These are phyloP conservation scores for Coronaproctus castanopsis DNA, from an alignment of 2,888 invertebrate species.

Conservation along the genomic window DNA sequence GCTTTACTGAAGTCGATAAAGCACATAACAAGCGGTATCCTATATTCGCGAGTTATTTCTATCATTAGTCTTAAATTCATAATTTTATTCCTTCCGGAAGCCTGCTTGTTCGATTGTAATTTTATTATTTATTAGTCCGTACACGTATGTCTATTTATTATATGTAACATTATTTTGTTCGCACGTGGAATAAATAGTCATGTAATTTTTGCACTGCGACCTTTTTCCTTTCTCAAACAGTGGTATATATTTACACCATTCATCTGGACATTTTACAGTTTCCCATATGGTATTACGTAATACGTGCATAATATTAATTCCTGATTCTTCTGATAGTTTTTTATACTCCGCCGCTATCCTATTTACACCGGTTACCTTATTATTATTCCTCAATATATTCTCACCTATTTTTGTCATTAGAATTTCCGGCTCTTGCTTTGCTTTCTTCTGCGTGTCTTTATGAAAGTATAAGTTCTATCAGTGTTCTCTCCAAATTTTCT, in stretches of 20 bases:
- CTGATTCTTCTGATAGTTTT: not conserved
- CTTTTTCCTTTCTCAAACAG: not conserved
- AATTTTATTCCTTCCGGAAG: not conserved
- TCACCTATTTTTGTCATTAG: not conserved
- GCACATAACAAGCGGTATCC: too few relatives aligned
- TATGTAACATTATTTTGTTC: not conserved
- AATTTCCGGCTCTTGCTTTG: not conserved
- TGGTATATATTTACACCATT: not conserved
- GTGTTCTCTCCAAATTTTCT: not conserved
- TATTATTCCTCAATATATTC: too few relatives aligned
- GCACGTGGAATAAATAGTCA: not conserved
- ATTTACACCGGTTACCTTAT: too few relatives aligned
- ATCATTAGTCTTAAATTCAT: not conserved
- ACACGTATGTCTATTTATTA: not conserved
- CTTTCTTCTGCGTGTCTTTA: not conserved
- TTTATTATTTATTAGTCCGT: not conserved
- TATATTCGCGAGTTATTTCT: too few relatives aligned
- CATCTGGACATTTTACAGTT: not conserved
- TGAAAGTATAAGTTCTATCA: not conserved
- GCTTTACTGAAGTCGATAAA: too few relatives aligned
- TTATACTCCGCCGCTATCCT: not conserved
- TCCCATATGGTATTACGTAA: not conserved
- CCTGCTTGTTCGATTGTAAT: not conserved
- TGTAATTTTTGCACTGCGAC: not conserved
- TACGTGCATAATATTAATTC: not conserved